Evolutionary conservation across 2,888 invertebrate species (phyloP).

Genomic region (Nemurella pictetii): DNA sequence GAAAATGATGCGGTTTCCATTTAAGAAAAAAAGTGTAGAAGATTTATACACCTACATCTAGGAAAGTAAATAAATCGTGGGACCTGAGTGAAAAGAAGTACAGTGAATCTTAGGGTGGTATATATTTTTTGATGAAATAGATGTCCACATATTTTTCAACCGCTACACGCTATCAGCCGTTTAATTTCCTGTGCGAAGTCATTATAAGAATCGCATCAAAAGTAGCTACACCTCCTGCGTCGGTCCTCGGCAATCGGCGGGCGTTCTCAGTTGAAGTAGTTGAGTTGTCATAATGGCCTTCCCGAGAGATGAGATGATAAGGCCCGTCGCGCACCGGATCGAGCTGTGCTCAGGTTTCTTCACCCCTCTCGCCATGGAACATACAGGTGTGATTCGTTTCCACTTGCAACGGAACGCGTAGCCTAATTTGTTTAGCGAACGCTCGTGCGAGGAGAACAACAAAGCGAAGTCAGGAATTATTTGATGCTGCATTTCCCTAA

Average conservation of each 20-base stretch:
- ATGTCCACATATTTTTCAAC: background rate
- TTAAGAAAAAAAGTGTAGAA: background rate
- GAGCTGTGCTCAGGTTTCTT: background rate
- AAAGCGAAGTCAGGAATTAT: background rate
- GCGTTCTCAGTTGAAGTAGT: background rate
- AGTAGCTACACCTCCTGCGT: background rate
- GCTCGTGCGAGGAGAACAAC: background rate
- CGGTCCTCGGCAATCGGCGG: background rate
- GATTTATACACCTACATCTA: background rate
- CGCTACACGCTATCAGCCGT: background rate
- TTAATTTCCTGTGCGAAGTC: background rate
- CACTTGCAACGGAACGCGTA: background rate
- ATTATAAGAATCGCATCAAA: background rate
- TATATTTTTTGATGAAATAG: background rate
- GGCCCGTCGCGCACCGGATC: background rate
- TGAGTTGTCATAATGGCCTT: background rate
- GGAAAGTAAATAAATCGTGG: background rate
- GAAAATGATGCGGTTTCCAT: background rate
- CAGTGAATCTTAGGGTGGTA: background rate
- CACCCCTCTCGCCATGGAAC: background rate
- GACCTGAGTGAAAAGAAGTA: too few species aligned
- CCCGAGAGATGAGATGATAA: background rate
- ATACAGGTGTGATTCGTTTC: background rate
- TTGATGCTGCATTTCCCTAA: constrained; percentile 4
- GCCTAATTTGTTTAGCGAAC: background rate